Conservation (phyloP, 2,113 vertebrate genomes). For the Ophiodon elongatus region DNA sequence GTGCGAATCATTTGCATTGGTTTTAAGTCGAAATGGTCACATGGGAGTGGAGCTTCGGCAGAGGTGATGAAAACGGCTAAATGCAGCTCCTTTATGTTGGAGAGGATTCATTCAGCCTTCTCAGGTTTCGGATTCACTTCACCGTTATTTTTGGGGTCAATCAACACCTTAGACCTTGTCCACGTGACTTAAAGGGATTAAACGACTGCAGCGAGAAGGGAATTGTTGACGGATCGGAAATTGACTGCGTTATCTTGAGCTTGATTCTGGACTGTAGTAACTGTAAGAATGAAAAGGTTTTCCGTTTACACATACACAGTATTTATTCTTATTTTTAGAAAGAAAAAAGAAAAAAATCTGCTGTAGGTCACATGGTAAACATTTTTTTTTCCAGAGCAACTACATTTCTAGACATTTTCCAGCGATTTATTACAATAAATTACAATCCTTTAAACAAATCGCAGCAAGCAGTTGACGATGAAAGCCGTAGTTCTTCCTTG, state of each 20-base stretch:
- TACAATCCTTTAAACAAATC: neutral
- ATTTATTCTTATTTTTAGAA: neutral
- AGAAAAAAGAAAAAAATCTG: neutral
- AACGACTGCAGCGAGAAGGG: neutral
- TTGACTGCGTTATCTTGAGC: neutral
- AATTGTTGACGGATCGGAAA: neutral
- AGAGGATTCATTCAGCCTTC: constrained; percentile 6
- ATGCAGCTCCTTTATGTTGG: neutral
- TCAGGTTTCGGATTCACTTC: neutral
- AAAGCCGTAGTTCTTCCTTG: neutral
- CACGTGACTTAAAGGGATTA: neutral
- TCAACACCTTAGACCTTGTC: neutral
- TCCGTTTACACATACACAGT: neutral
- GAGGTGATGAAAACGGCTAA: neutral
- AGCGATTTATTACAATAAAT: no score
- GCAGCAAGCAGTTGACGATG: no score
- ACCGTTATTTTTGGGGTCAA: neutral
- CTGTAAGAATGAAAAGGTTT: neutral
- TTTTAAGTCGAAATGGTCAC: constrained; percentile 59
- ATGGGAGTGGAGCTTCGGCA: constrained; percentile 24
- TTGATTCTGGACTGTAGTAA: neutral
- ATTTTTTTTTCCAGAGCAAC: neutral
- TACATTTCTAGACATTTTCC: no score
- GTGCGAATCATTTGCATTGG: constrained; percentile 68
- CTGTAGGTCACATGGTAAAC: no score